Percentiles rank a stretch among this genome's conserved stretches.
Evolutionary conservation across 2,888 invertebrate genomes (phyloP).

Genomic region (Adineta ricciae): DNA sequence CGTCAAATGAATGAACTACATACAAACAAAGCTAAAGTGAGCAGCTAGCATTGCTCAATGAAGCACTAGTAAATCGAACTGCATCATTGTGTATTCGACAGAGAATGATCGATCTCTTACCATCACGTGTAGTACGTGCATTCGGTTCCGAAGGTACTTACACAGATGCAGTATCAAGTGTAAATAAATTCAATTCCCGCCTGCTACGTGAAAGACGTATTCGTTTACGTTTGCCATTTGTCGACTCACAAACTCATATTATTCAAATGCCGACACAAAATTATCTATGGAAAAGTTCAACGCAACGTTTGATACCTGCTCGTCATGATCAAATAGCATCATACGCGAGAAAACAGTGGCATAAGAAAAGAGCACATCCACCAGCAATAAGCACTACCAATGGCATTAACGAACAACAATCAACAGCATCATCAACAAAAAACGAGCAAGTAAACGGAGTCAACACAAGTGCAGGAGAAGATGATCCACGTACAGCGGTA

Average conservation of each 20-base stretch:
- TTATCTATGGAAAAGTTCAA: conserved; percentile 1
- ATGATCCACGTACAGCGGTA: not conserved
- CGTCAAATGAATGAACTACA: not conserved
- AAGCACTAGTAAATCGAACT: not conserved
- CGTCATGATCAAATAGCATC: conserved; percentile 73
- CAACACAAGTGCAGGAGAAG: not conserved
- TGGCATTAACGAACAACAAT: not conserved
- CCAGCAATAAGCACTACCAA: not conserved
- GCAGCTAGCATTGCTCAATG: not conserved
- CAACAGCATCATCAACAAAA: not conserved
- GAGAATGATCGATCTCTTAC: conserved; percentile 10
- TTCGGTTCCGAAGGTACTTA: not conserved
- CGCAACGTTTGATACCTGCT: conserved; percentile 27
- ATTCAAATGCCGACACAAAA: conserved; percentile 60
- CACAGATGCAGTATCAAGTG: not conserved
- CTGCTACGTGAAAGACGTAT: conserved; percentile 79
- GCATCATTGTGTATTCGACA: not conserved
- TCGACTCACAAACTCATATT: conserved; percentile 88
- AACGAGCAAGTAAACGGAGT: not conserved
- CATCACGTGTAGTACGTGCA: not conserved
- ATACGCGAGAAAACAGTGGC: conserved; percentile 77
- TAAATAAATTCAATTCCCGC: conserved; percentile 65
- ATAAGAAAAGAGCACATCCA: conserved; percentile 49
- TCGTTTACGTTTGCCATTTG: conserved; percentile 69
- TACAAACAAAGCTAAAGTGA: not conserved